Percentiles rank a stretch among this genome's conserved stretches.
These are phyloP conservation scores for Watsonalla binaria DNA, from an alignment of 2,888 invertebrate genomes.

Conservation along the genomic window DNA sequence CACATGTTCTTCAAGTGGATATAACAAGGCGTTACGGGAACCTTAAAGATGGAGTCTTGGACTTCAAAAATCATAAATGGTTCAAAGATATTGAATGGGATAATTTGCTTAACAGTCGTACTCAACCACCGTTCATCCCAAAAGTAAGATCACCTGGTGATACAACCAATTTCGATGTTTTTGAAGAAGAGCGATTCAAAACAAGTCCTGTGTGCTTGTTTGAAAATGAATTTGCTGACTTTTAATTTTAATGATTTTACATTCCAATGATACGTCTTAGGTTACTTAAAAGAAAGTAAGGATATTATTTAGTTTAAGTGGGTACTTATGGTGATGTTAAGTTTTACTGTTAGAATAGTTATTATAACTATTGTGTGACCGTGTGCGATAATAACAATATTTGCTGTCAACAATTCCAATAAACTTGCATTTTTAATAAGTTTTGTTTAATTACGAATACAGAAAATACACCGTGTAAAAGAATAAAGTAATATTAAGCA, in stretches of 20 bases:
- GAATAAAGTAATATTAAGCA: too few relatives aligned
- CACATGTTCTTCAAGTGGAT: slow-evolving; percentile 84
- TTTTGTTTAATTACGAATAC: neutral
- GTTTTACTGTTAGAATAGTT: slow-evolving; percentile 3
- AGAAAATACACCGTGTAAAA: too few relatives aligned
- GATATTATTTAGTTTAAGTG: slow-evolving; percentile 31
- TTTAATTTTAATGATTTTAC: slow-evolving; percentile 54
- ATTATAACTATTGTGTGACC: neutral
- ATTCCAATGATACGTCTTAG: neutral
- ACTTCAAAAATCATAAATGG: slow-evolving; percentile 96
- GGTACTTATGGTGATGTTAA: slow-evolving; percentile 18
- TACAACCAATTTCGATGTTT: slow-evolving; percentile 84
- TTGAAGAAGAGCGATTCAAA: slow-evolving; percentile 75
- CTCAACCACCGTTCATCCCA: slow-evolving; percentile 82
- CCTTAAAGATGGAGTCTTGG: slow-evolving; percentile 90
- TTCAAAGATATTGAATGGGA: slow-evolving; percentile 94
- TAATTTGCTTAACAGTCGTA: slow-evolving; percentile 86
- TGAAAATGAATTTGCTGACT: slow-evolving; percentile 83
- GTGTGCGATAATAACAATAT: neutral
- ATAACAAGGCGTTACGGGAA: slow-evolving; percentile 86
- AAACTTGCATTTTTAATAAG: neutral
- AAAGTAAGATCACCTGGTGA: slow-evolving; percentile 80
- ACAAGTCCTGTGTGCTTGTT: slow-evolving; percentile 75
- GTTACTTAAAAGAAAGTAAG: slow-evolving; percentile 19
- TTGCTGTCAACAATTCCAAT: neutral